Evolutionary conservation across 2,888 invertebrate species (phyloP).

Genomic region (Drosophila barbarae): DNA sequence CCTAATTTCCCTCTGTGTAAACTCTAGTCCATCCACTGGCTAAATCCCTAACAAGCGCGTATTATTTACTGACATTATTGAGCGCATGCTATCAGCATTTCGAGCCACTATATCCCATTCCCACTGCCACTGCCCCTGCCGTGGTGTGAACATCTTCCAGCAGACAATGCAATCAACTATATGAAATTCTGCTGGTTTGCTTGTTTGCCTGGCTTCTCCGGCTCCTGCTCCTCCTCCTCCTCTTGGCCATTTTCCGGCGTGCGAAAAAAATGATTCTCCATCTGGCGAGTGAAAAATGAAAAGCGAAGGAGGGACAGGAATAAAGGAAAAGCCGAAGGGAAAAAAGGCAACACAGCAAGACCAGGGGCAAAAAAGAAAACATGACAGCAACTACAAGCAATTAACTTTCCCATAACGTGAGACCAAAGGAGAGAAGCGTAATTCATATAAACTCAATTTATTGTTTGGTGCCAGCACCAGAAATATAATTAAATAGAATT

Average conservation of each 20-base stretch:
- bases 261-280: slow-evolving; percentile 39
- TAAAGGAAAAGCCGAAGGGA: slow-evolving; percentile 20
- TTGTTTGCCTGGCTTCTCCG: slow-evolving; percentile 25
- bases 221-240: slow-evolving; percentile 1
- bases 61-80: slow-evolving; percentile 48
- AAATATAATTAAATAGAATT: slow-evolving; percentile 34
- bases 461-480: slow-evolving; percentile 29
- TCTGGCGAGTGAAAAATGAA: slow-evolving; percentile 45
- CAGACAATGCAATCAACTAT: slow-evolving; percentile 50
- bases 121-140: not conserved
- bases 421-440: slow-evolving; percentile 4
- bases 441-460: slow-evolving; percentile 34
- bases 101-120: not conserved
- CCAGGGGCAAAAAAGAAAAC: not conserved
- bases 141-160: slow-evolving; percentile 18
- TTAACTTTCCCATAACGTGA: slow-evolving; percentile 39
- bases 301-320: slow-evolving; percentile 5
- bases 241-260: slow-evolving; percentile 10
- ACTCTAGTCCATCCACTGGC: not conserved
- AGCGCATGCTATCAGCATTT: slow-evolving; percentile 35
- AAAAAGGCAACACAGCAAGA: slow-evolving; percentile 9
- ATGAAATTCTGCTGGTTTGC: slow-evolving; percentile 45
- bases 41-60: slow-evolving; percentile 33
- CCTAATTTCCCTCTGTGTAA: slow-evolving; percentile 1
- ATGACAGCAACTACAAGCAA: slow-evolving; percentile 38